Conservation (phyloP, 2,888 invertebrate genomes). For the Lithophane ornitopus region DNA sequence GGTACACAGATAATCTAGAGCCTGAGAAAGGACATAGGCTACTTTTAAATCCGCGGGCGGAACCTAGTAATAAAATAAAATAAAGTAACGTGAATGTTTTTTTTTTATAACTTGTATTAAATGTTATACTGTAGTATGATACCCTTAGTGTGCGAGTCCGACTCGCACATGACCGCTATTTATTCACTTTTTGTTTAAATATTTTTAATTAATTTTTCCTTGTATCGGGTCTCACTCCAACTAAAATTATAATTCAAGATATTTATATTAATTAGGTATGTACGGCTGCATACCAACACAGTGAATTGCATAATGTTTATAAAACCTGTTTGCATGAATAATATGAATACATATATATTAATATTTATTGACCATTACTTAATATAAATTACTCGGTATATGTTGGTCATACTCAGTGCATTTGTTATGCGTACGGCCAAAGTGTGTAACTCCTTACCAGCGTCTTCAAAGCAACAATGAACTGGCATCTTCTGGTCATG, state of each 20-base stretch:
- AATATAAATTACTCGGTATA: not conserved
- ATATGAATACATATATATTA: slow-evolving; percentile 17
- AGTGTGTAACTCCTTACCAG: not conserved
- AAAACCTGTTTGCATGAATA: slow-evolving; percentile 11
- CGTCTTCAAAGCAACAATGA: not conserved
- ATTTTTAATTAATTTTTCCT: not conserved
- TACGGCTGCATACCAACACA: slow-evolving; percentile 12
- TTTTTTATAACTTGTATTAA: too few species aligned
- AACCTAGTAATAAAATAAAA: too few species aligned
- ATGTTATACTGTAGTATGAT: too few species aligned
- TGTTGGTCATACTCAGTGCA: not conserved
- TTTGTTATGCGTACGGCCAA: not conserved
- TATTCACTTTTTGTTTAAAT: not conserved
- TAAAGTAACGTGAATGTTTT: too few species aligned
- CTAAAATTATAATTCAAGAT: not conserved
- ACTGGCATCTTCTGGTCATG: not conserved
- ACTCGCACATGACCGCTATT: too few species aligned
- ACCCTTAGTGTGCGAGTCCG: too few species aligned
- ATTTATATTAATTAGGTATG: not conserved
- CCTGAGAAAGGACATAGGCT: too few species aligned
- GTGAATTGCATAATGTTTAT: slow-evolving; percentile 18
- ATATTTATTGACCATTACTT: not conserved
- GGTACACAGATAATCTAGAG: too few species aligned
- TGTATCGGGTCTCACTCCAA: not conserved
- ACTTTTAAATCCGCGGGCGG: too few species aligned